phyloP scores from a whole-genome alignment of 1,140 invertebrate genomes.

The Solenopsis fugax region DNA sequence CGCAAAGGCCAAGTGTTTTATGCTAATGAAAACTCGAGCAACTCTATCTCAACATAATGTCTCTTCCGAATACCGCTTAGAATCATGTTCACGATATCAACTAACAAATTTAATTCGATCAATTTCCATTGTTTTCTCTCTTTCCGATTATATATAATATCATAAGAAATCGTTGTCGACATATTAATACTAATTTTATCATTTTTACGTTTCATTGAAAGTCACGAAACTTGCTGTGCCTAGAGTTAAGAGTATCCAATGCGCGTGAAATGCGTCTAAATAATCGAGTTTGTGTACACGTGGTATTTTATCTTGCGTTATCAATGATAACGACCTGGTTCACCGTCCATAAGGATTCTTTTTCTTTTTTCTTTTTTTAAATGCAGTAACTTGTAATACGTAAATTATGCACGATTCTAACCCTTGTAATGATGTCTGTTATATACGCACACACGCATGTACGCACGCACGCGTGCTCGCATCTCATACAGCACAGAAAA shows the following conservation, averaged over 20 bases:
- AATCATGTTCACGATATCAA: background rate
- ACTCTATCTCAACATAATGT: conserved; percentile 37
- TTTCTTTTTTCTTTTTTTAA: background rate
- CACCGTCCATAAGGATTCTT: background rate
- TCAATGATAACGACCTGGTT: conserved; percentile 64
- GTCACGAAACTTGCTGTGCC: background rate
- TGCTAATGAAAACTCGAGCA: conserved; percentile 58
- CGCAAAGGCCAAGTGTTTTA: conserved; percentile 54
- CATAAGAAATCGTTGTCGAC: background rate
- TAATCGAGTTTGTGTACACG: conserved; percentile 38
- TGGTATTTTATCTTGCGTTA: conserved; percentile 65
- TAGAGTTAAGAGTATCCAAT: background rate
- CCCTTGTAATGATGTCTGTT: background rate
- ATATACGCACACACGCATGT: too few relatives aligned
- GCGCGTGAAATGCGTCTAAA: conserved; percentile 18
- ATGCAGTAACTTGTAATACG: background rate
- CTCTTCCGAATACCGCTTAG: conserved; percentile 22
- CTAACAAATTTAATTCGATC: background rate
- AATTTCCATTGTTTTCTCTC: too few relatives aligned
- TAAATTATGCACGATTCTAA: background rate
- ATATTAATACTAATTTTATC: conserved; percentile 5
- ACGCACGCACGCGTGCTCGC: too few relatives aligned
- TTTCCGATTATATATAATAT: background rate
- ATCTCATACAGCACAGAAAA: too few relatives aligned
- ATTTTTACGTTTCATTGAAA: background rate